Conservation (phyloP, 2,888 invertebrate species). For the Eristalis pertinax region DNA sequence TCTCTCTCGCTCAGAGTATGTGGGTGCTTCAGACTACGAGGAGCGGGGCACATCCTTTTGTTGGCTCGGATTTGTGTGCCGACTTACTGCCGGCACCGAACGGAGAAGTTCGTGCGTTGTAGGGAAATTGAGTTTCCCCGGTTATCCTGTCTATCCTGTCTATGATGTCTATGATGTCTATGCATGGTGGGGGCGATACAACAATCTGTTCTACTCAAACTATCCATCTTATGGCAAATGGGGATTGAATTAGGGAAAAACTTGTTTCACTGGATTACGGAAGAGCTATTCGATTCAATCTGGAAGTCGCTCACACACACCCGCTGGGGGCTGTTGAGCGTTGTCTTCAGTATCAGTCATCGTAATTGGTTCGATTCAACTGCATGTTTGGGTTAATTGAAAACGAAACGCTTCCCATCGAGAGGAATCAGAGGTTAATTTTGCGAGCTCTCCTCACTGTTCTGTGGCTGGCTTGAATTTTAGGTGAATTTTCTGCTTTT, state of each 20-base stretch:
- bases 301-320: neutral
- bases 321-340: neutral
- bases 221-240: neutral
- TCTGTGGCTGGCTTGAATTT: neutral
- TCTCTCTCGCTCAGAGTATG: neutral
- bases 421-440: neutral
- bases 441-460: neutral
- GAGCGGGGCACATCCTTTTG: slow-evolving; percentile 32
- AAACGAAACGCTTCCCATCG: neutral
- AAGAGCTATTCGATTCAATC: slow-evolving; percentile 32
- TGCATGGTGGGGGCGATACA: neutral
- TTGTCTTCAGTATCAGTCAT: neutral
- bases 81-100: slow-evolving; percentile 15
- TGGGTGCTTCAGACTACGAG: neutral
- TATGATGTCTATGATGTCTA: neutral
- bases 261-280: slow-evolving; percentile 33
- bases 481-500: neutral
- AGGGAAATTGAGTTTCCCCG: slow-evolving; percentile 4
- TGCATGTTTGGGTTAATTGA: slow-evolving; percentile 1
- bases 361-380: neutral
- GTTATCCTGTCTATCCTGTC: slow-evolving; percentile 2
- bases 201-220: slow-evolving; percentile 22
- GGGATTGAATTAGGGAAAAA: slow-evolving; percentile 30
- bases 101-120: slow-evolving; percentile 1
- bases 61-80: slow-evolving; percentile 31